These are phyloP conservation scores for Drosophila monieri DNA, from an alignment of 2,888 invertebrate species.

Conservation along the genomic window DNA sequence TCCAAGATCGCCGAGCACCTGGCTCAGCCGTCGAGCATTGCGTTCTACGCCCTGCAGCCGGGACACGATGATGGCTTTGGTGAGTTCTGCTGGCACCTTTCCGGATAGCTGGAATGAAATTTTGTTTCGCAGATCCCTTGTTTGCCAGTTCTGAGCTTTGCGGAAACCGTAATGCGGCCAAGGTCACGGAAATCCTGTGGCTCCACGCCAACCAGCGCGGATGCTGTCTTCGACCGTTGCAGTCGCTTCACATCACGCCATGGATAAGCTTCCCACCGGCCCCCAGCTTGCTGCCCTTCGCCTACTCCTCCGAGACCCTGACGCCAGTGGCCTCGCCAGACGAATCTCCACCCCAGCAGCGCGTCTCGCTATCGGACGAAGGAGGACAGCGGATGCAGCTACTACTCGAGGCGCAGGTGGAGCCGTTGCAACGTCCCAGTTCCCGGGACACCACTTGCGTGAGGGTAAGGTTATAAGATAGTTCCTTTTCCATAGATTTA, in stretches of 20 bases:
- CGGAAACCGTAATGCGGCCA: constrained; percentile 81
- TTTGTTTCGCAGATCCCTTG: constrained; percentile 69
- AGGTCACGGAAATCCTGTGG: constrained; percentile 83
- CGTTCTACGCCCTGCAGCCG: constrained; percentile 86
- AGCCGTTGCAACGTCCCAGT: constrained; percentile 52
- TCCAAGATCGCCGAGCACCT: constrained; percentile 88
- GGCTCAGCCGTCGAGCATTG: constrained; percentile 86
- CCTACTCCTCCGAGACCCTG: constrained; percentile 54
- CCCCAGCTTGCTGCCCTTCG: constrained; percentile 83
- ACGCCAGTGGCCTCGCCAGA: constrained; percentile 54
- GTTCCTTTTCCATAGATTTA: too few relatives aligned
- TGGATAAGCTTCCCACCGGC: constrained; percentile 85
- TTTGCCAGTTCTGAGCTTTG: constrained; percentile 83
- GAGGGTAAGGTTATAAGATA: constrained; percentile 62
- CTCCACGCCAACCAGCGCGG: constrained; percentile 82
- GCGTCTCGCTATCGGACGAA: constrained; percentile 48
- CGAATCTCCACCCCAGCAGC: constrained; percentile 26
- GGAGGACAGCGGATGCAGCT: constrained; percentile 72
- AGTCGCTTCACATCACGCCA: constrained; percentile 84
- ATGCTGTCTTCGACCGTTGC: constrained; percentile 83
- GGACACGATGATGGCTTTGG: constrained; percentile 81
- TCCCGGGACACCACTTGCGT: constrained; percentile 49
- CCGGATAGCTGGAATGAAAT: not conserved
- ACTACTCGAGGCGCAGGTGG: constrained; percentile 81
- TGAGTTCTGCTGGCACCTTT: constrained; percentile 49